A percentile compares a stretch with the other conserved stretches of the same genome.
Conservation (phyloP, 2,888 invertebrate genomes). For the Pasiphila rectangulata region DNA sequence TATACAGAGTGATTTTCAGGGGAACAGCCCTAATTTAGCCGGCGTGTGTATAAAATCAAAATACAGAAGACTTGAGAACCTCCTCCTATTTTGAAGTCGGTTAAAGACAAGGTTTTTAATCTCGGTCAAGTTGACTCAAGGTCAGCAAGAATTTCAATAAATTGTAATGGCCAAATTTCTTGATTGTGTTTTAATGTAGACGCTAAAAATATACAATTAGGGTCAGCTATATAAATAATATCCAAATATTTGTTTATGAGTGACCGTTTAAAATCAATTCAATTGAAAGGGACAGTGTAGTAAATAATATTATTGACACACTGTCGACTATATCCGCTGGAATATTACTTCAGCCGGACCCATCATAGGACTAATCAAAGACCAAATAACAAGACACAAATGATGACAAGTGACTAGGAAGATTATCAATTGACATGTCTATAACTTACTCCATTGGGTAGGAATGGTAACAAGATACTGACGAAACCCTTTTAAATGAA, state of each 20-base stretch:
- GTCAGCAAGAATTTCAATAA: background rate
- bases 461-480: background rate
- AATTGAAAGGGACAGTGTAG: background rate
- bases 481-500: background rate
- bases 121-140: background rate
- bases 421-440: constrained; percentile 16
- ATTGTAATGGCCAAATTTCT: too few relatives aligned
- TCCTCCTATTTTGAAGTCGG: too few relatives aligned
- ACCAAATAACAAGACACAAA: background rate
- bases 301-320: constrained; percentile 2
- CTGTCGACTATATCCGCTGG: background rate
- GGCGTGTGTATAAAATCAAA: too few relatives aligned
- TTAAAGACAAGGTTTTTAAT: background rate
- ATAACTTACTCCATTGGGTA: background rate
- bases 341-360: background rate
- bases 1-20: too few relatives aligned
- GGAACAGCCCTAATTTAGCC: too few relatives aligned
- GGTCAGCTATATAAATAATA: background rate
- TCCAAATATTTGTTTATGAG: too few relatives aligned
- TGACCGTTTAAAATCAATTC: background rate
- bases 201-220: background rate
- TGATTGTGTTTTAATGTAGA: background rate
- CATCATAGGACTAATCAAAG: background rate
- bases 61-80: too few relatives aligned
- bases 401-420: too few relatives aligned